Percentiles rank a stretch among this genome's conserved stretches.
Conservation (phyloP, 2,797 vertebrate genomes). For the Toxotes lorentzi region DNA sequence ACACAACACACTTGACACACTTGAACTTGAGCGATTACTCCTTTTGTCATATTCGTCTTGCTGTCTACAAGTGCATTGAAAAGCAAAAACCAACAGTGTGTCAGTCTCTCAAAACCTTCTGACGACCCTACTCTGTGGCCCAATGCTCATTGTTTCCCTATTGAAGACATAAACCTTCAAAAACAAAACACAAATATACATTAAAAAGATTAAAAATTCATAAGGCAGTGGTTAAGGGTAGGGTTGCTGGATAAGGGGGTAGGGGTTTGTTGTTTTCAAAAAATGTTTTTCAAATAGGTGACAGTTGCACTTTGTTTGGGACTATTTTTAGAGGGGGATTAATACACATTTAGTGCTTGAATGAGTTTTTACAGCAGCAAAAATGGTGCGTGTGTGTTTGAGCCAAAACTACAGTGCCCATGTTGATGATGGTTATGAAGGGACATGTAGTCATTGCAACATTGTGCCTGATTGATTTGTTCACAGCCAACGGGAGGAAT, state of each 20-base stretch:
- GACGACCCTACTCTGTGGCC: background rate
- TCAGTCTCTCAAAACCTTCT: background rate
- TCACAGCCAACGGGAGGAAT: too few relatives aligned
- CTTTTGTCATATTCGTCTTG: background rate
- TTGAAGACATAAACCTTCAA: background rate
- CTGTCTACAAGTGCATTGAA: background rate
- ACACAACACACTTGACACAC: slow-evolving; percentile 16
- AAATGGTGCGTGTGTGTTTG: background rate
- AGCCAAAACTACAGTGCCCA: background rate
- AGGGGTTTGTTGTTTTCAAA: too few relatives aligned
- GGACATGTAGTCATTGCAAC: too few relatives aligned
- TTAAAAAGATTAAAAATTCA: too few relatives aligned
- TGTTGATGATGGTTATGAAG: background rate
- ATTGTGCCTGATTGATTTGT: too few relatives aligned
- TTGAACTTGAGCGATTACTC: background rate
- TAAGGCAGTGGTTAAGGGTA: background rate
- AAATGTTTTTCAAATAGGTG: background rate
- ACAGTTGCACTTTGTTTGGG: background rate
- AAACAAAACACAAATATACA: too few relatives aligned
- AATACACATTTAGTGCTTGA: fast-evolving
- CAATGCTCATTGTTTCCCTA: background rate
- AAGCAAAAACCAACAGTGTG: background rate
- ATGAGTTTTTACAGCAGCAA: background rate
- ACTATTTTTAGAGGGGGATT: background rate
- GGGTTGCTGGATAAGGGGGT: too few relatives aligned